phyloP scores from a whole-genome alignment of 2,797 vertebrate species.

The Myotis pilosus region DNA sequence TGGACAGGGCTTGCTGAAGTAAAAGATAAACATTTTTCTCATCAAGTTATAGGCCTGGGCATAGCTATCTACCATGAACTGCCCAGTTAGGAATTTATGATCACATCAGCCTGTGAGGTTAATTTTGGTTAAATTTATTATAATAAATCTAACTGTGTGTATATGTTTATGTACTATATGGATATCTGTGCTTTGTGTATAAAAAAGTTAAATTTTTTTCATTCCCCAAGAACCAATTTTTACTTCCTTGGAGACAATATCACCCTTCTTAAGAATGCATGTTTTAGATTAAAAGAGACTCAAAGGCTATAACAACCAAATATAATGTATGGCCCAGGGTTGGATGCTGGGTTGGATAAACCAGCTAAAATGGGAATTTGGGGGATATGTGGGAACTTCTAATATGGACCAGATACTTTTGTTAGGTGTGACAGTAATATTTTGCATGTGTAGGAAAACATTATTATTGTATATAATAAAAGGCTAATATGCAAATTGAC shows the following conservation, averaged over 20 bases:
- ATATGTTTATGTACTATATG: not conserved
- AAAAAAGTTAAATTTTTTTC: not conserved
- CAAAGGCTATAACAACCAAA: not conserved
- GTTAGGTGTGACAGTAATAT: not conserved
- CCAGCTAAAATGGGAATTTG: not conserved
- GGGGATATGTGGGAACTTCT: not conserved
- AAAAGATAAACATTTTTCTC: not conserved
- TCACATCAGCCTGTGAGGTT: not conserved
- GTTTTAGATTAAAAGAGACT: not conserved
- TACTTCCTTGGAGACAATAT: not conserved
- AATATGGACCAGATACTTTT: constrained; percentile 13
- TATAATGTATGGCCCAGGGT: not conserved
- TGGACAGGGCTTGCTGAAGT: not conserved
- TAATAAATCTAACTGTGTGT: not conserved
- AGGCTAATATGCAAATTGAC: too few relatives aligned
- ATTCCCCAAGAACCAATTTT: not conserved
- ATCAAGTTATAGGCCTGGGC: not conserved
- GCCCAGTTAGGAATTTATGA: not conserved
- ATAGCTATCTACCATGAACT: not conserved
- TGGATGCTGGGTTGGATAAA: not conserved
- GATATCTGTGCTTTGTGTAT: not conserved
- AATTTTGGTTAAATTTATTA: not conserved
- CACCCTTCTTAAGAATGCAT: not conserved
- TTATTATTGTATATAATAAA: not conserved
- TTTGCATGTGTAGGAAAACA: not conserved